Base-by-base conservation (phyloP, 2,113 vertebrate species). In the Taxidea taxus region DNA sequence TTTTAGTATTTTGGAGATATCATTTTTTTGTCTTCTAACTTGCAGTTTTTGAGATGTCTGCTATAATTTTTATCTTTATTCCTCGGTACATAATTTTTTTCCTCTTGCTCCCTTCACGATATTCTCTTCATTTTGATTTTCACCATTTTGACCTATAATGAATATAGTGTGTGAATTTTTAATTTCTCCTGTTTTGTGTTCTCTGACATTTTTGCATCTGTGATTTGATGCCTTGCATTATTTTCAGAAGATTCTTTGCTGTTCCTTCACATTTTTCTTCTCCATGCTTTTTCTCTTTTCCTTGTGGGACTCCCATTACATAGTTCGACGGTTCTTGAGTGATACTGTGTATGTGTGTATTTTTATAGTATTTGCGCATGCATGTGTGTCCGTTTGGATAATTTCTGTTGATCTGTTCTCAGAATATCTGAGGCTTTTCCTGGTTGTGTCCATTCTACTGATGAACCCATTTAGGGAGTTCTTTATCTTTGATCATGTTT, bases 151-250 rank as follows among this genome's bases (percentile, higher is more conserved):
- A 60, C 39, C 87, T 47, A 37, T 87, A 90, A 34, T 84, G 37
- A 74, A 64, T 47, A 20, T 89, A 95, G 64, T 37, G 14, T 95
- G 31, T 90, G 27, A 11, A 60, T 94, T 90, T 95, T 91, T 54
- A 62, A 85, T 81, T 82, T 74, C 31, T 78, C 91, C 25, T 93
- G 42, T 72, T 87, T 87, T 47, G 44, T 93, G 23, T 88, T 97
- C 68, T 97, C 64, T 96, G 86, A 96, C 90, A 93, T 84, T 95
- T 51, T 92, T 80, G 7, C 13, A 85, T 92, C 42, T 95, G 16
- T 88, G 18, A 39, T 34, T 97, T 94, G 47, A 70, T 90, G 20
- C 70, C 49, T 85, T 96, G 4, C 9, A 39, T 93, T 87, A 29
- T 85, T 97, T 94, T 96, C 27, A 6, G n/a, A 87, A 64, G 49